Conservation (phyloP, 2,113 vertebrate genomes). For the Dromaius novaehollandiae region DNA sequence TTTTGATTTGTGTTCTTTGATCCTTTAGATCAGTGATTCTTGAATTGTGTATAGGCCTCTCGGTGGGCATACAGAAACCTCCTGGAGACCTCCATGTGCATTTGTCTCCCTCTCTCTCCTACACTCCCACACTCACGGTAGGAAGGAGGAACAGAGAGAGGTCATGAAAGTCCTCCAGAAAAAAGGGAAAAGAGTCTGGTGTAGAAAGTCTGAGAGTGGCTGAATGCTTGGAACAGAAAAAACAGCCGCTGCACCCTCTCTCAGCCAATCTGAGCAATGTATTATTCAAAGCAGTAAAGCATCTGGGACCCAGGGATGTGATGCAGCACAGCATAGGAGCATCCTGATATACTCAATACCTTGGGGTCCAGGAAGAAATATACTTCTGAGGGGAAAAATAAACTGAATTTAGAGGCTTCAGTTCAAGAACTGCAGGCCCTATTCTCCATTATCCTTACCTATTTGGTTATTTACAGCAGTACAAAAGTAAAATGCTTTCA, state of each 20-base stretch:
- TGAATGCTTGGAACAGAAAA: neutral
- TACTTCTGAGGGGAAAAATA: neutral
- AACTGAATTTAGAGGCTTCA: neutral
- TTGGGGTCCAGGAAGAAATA: neutral
- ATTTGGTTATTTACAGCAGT: neutral
- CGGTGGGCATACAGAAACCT: neutral
- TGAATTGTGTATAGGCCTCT: neutral
- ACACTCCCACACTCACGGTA: neutral
- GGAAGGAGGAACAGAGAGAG: neutral
- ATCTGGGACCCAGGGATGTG: rapidly evolving
- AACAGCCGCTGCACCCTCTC: neutral
- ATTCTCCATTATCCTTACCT: neutral
- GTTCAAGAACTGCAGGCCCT: neutral
- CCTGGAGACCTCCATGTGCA: neutral
- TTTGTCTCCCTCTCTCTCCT: neutral
- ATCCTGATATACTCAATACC: neutral
- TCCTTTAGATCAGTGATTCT: neutral
- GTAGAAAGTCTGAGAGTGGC: neutral
- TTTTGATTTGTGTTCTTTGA: neutral
- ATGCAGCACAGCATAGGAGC: rapidly evolving
- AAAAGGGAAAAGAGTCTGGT: neutral
- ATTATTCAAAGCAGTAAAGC: neutral
- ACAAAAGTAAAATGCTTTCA: neutral
- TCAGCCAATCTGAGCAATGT: neutral
- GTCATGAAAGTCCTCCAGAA: neutral